Conservation (phyloP, 2,113 vertebrate genomes). For the Theristicus caerulescens region DNA sequence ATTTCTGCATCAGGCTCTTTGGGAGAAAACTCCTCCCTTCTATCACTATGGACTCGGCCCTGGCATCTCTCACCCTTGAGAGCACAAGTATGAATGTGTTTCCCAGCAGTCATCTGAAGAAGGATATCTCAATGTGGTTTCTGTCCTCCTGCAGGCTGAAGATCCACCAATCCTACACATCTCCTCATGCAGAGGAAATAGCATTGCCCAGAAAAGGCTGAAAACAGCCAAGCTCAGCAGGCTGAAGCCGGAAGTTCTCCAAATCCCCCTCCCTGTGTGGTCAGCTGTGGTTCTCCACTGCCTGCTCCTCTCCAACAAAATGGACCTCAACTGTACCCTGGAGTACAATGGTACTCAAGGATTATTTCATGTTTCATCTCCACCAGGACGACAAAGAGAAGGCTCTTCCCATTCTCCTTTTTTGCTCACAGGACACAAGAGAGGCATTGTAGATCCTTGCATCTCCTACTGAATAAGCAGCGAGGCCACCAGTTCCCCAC, state of each 20-base stretch:
- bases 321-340: neutral
- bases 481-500: neutral
- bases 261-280: neutral
- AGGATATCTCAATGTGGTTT: neutral
- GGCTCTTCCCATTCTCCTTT: neutral
- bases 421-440: neutral
- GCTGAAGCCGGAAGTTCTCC: neutral
- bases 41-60: neutral
- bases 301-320: neutral
- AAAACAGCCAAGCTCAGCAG: neutral
- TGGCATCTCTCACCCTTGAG: neutral
- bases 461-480: neutral
- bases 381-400: neutral
- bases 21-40: neutral
- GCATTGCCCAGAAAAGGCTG: neutral
- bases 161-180: neutral
- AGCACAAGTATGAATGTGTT: neutral
- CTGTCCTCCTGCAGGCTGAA: neutral
- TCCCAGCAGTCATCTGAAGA: neutral
- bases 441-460: neutral
- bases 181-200: neutral
- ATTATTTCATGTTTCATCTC: neutral
- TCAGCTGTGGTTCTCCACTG: neutral
- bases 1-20: neutral
- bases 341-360: rapidly evolving